phyloP scores from a whole-genome alignment of 2,113 vertebrate species.

The Erinaceus europaeus region DNA sequence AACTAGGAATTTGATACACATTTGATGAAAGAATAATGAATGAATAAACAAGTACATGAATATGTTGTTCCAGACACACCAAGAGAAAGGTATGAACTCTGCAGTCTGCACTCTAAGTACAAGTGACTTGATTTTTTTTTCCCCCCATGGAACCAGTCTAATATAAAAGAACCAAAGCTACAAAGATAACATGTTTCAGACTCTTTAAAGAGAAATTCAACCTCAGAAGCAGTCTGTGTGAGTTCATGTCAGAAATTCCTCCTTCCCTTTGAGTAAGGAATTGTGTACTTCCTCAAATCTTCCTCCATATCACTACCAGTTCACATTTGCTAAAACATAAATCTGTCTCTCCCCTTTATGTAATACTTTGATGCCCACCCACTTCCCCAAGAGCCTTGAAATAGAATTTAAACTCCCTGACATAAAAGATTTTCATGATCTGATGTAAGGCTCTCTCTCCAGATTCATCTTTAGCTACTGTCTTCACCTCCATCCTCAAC shows the following conservation, averaged over 20 bases:
- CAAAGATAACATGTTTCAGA: neutral
- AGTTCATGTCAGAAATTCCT: neutral
- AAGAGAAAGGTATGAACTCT: neutral
- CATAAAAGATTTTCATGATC: neutral
- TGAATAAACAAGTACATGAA: neutral
- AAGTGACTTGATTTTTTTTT: neutral
- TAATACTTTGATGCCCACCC: neutral
- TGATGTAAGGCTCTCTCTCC: conserved; percentile 3
- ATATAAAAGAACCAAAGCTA: neutral
- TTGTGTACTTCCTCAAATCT: neutral
- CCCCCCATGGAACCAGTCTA: neutral
- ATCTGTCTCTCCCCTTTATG: neutral
- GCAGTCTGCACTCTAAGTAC: neutral
- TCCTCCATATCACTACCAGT: neutral
- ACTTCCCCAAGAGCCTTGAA: neutral
- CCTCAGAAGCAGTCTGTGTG: neutral
- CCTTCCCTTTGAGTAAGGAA: neutral
- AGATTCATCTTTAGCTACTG: neutral
- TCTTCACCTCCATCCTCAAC: neutral
- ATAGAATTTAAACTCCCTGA: conserved; percentile 2
- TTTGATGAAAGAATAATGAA: neutral
- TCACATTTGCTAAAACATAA: conserved; percentile 2
- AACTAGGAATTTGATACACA: neutral
- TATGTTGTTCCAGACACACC: neutral
- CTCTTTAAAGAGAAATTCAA: neutral